A percentile compares a stretch with the other conserved stretches of the same genome.
Conservation (phyloP, 2,113 vertebrate species). For the Numenius arquata region DNA sequence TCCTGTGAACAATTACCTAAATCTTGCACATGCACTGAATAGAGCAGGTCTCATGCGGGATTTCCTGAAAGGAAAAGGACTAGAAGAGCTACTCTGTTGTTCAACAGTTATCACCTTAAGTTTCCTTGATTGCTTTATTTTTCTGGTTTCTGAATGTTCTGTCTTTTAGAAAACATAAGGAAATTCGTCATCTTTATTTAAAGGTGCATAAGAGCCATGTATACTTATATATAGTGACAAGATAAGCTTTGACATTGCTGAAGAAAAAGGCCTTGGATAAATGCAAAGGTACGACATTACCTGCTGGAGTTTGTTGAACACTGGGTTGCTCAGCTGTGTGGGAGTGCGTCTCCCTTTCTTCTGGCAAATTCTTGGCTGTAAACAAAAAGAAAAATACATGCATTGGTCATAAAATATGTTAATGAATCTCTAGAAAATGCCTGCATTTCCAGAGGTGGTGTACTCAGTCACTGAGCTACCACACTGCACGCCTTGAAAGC, state of each 20-base stretch:
- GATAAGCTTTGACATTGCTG: background rate
- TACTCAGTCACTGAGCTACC: background rate
- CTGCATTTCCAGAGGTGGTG: background rate
- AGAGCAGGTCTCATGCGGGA: background rate
- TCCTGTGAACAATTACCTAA: background rate
- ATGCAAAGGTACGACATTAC: slow-evolving; percentile 47
- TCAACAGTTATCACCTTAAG: background rate
- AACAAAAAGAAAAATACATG: background rate
- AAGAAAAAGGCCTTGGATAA: background rate
- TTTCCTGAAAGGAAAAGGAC: background rate
- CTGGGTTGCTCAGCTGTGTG: slow-evolving; percentile 66
- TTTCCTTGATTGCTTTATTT: background rate
- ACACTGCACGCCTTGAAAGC: background rate
- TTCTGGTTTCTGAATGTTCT: background rate
- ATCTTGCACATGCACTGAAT: background rate
- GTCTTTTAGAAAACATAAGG: background rate
- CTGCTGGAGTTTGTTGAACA: slow-evolving; percentile 73
- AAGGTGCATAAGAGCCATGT: background rate
- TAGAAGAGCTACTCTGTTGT: background rate
- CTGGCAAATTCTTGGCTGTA: slow-evolving; percentile 69
- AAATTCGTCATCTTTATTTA: background rate
- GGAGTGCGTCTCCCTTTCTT: slow-evolving; percentile 65
- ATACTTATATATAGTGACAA: background rate
- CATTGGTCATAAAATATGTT: background rate
- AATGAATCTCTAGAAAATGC: background rate